Base-by-base conservation (phyloP, 2,888 invertebrate genomes). In the Agapetus fuscipes region DNA sequence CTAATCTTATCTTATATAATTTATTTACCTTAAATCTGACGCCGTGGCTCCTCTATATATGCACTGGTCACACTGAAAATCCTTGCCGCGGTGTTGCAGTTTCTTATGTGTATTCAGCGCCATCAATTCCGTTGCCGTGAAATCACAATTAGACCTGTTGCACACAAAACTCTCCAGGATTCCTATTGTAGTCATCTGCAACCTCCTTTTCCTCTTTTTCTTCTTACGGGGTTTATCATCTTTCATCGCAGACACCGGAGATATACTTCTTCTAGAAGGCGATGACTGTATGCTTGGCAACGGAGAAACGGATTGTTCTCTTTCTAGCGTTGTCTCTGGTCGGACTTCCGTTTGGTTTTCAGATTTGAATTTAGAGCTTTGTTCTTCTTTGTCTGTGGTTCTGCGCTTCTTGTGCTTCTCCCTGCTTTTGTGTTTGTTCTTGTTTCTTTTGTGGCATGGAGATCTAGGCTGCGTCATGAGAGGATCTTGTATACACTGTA, bases 31-130 rank as follows among this genome's bases (percentile, higher is more conserved):
- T 12, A 49, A 45, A 45, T 49, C 49, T 3, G 49, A 40, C 28
- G 47, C 43, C 1, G 49, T 43, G 7, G 39, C 32, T 3, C 48
- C 45, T 10, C 40, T 37, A 28, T 49, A 49, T 10, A 39, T 30
- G 25, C 49, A 49, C 31, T 49, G 47, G 14, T 46, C 43, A 16
- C 49, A 49, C 38, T 43, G 41, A 37, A 40, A 49, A 29, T 48
- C 42, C 17, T 32, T 30, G 9, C 40, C 41, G 27, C 39, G 32
- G 17, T 49, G 49, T 3, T 37, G 36, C 20, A 31, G 15, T 17
- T 40, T 41, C 28, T 45, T 48, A 33, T 48, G 48, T 9, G 17
- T 24, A 13, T 46, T 46, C 14, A 48, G 33, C 17, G 36, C 37
- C 9, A 24, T 40, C 14, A 38, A 3, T 3, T 35, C 37, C 6